These are phyloP conservation scores for Drosophila buzzatii DNA, from an alignment of 2,888 invertebrate species.

Conservation along the genomic window DNA sequence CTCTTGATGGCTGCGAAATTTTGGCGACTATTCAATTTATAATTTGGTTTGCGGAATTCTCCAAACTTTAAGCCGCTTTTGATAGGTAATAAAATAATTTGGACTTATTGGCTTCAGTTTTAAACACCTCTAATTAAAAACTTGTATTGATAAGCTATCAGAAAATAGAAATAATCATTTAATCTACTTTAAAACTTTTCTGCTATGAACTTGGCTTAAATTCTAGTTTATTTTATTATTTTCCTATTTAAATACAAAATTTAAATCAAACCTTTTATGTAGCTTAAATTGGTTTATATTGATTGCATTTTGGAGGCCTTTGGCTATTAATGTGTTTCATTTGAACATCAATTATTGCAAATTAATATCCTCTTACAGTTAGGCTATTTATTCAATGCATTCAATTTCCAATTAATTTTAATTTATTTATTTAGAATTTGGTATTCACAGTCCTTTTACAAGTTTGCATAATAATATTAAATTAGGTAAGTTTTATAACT, in stretches of 20 bases:
- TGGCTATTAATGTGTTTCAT: background rate
- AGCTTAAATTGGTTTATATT: background rate
- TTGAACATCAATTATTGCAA: background rate
- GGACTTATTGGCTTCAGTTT: background rate
- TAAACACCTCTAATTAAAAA: background rate
- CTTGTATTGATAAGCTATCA: background rate
- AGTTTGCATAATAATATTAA: too few relatives aligned
- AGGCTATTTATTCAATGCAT: background rate
- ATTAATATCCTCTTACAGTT: background rate
- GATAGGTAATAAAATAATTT: slow-evolving; percentile 4
- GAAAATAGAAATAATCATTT: too few relatives aligned
- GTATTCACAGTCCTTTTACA: too few relatives aligned
- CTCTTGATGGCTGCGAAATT: slow-evolving; percentile 5
- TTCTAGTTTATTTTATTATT: background rate
- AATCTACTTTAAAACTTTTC: background rate
- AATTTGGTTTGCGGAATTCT: background rate
- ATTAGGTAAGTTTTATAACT: too few relatives aligned
- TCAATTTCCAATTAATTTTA: too few relatives aligned
- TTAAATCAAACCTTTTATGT: background rate
- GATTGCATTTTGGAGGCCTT: background rate
- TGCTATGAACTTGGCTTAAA: background rate
- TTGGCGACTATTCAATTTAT: slow-evolving; percentile 28
- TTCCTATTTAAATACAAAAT: background rate
- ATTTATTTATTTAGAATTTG: too few relatives aligned
- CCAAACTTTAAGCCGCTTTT: background rate